phyloP scores from a whole-genome alignment of 2,888 invertebrate genomes.

The Melinaea menophilus region DNA sequence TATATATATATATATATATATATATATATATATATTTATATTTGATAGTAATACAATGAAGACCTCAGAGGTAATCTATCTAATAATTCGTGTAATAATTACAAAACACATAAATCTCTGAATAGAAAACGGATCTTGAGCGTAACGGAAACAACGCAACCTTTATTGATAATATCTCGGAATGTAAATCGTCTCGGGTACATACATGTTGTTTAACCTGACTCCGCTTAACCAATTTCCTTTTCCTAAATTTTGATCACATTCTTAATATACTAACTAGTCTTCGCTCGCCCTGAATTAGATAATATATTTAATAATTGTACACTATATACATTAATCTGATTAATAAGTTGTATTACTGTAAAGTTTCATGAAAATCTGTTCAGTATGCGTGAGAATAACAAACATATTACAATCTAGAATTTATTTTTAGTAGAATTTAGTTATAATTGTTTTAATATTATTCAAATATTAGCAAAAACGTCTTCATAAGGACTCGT shows the following conservation, averaged over 20 bases:
- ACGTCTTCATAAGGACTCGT: background rate
- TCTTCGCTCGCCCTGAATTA: too few relatives aligned
- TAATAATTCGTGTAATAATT: slow-evolving; percentile 36
- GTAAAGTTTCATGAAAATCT: too few relatives aligned
- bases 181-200: slow-evolving; percentile 38
- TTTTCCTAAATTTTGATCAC: too few relatives aligned
- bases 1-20: too few relatives aligned
- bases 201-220: slow-evolving; percentile 3
- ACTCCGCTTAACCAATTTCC: background rate
- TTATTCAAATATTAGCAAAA: background rate
- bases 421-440: background rate
- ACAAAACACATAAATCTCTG: slow-evolving; percentile 36
- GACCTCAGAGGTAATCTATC: slow-evolving; percentile 16
- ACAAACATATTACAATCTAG: background rate
- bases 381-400: background rate
- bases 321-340: too few relatives aligned
- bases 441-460: background rate
- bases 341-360: too few relatives aligned
- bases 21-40: slow-evolving; percentile 21
- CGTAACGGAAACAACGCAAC: slow-evolving; percentile 39
- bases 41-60: slow-evolving; percentile 24
- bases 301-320: too few relatives aligned
- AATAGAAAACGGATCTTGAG: slow-evolving; percentile 37
- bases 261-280: too few relatives aligned
- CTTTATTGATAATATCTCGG: slow-evolving; percentile 36